Conservation (phyloP, 2,797 vertebrate genomes). For the Parauchenoglanis punctatus region DNA sequence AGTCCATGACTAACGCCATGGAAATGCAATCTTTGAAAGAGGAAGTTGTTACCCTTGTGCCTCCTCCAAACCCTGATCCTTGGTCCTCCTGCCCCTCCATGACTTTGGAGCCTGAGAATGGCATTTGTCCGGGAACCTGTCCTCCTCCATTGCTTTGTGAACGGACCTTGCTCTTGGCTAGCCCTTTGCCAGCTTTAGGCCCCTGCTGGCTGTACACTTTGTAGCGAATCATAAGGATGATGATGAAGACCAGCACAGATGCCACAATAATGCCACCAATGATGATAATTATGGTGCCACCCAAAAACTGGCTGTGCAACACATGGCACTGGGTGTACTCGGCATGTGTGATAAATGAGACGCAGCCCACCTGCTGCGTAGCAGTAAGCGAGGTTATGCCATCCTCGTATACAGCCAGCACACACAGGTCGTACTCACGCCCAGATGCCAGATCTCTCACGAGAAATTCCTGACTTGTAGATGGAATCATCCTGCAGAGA, state of each 20-base stretch:
- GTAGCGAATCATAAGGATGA: constrained; percentile 94
- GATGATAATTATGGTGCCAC: constrained; percentile 94
- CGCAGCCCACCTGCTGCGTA: constrained; percentile 85
- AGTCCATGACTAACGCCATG: constrained; percentile 75
- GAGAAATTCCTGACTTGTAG: constrained; percentile 86
- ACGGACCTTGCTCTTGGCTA: constrained; percentile 69
- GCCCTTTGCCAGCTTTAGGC: constrained; percentile 72
- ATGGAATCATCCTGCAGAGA: constrained; percentile 85
- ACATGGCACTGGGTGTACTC: constrained; percentile 84
- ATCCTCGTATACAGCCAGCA: constrained; percentile 86
- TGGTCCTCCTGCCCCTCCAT: constrained; percentile 75
- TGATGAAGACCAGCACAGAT: constrained; percentile 92
- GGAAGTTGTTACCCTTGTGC: constrained; percentile 55
- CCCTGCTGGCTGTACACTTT: constrained; percentile 88
- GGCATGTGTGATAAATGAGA: constrained; percentile 85
- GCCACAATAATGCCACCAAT: constrained; percentile 96
- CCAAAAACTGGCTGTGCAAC: constrained; percentile 86
- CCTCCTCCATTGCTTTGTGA: constrained; percentile 75
- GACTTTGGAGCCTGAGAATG: constrained; percentile 78
- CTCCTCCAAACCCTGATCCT: constrained; percentile 21
- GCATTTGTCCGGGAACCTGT: constrained; percentile 58
- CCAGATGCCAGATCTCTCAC: constrained; percentile 85
- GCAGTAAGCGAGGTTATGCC: constrained; percentile 84
- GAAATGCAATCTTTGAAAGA: constrained; percentile 71
- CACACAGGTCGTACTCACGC: constrained; percentile 84